A percentile compares a stretch with the other conserved stretches of the same genome.
Evolutionary conservation across 92 coral and sea anemone genomes (phyloP).

Genomic region (Diadumene lineata): DNA sequence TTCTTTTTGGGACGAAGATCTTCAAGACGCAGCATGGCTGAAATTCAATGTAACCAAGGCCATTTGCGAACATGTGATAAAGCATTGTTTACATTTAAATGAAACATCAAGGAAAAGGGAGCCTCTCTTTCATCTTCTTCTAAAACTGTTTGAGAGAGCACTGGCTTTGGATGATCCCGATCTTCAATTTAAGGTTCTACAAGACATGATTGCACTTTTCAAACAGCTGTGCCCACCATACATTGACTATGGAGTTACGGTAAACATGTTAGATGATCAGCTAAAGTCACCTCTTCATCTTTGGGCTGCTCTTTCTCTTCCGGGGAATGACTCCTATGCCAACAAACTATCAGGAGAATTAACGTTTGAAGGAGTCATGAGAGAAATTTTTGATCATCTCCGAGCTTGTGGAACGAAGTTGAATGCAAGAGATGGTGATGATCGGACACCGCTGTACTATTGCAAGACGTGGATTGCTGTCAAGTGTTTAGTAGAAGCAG

Average conservation of each 20-base stretch:
- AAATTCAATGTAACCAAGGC: not conserved
- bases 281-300: conserved; percentile 25
- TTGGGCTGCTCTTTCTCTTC: conserved; percentile 22
- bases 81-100: not conserved
- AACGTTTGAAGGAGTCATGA: conserved; percentile 1
- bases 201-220: not conserved
- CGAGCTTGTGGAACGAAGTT: conserved; percentile 4
- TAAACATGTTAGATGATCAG: not conserved
- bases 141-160: not conserved
- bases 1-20: not conserved
- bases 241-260: not conserved
- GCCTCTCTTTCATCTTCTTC: not conserved
- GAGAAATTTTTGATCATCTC: not conserved
- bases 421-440: conserved; percentile 17
- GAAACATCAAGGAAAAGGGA: conserved; percentile 5
- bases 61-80: not conserved
- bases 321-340: not conserved
- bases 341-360: not conserved
- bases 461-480: conserved; percentile 35
- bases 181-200: not conserved
- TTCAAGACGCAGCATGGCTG: not conserved
- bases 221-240: not conserved
- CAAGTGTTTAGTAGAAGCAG: conserved; percentile 33
- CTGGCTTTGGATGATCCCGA: not conserved
- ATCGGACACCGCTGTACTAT: conserved; percentile 24